These are phyloP conservation scores for Oreamnos americanus DNA, from an alignment of 2,113 vertebrate species.

Conservation along the genomic window DNA sequence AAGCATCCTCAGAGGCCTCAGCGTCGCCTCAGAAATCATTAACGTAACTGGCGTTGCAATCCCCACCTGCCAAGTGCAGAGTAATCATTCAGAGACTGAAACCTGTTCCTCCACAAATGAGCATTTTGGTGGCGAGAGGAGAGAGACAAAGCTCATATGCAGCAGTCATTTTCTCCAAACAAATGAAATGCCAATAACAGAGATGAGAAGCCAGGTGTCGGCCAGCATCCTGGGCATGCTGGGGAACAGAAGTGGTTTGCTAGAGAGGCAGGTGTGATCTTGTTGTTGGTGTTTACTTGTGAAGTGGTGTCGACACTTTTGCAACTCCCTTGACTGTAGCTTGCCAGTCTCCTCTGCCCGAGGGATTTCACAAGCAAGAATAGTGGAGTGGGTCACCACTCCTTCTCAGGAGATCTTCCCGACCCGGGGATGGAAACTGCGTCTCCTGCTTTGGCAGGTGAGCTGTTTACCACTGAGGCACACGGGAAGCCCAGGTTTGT, in stretches of 20 bases:
- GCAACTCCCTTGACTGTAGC: fast-evolving
- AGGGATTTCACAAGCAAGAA: background rate
- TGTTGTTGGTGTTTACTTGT: background rate
- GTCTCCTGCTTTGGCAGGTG: background rate
- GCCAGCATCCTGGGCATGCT: background rate
- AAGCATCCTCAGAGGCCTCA: conserved; percentile 75
- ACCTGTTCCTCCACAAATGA: conserved; percentile 77
- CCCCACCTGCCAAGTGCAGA: conserved; percentile 78
- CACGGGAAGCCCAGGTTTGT: background rate
- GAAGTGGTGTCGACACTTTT: fast-evolving
- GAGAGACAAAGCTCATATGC: background rate
- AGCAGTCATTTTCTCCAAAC: conserved; percentile 62
- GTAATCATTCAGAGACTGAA: conserved; percentile 77
- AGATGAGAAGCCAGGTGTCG: conserved; percentile 54
- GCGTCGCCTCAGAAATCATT: conserved; percentile 84
- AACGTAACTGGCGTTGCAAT: conserved; percentile 66
- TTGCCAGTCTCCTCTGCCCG: background rate
- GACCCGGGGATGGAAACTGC: background rate
- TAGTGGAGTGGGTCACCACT: background rate
- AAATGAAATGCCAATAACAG: conserved; percentile 56
- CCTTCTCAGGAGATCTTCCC: background rate
- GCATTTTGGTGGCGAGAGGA: conserved; percentile 54
- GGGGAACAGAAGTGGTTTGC: conserved; percentile 2
- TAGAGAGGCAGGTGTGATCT: background rate
- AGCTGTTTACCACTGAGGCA: background rate